These are phyloP conservation scores for Sylvia atricapilla DNA, from an alignment of 2,113 vertebrate genomes.

Conservation along the genomic window DNA sequence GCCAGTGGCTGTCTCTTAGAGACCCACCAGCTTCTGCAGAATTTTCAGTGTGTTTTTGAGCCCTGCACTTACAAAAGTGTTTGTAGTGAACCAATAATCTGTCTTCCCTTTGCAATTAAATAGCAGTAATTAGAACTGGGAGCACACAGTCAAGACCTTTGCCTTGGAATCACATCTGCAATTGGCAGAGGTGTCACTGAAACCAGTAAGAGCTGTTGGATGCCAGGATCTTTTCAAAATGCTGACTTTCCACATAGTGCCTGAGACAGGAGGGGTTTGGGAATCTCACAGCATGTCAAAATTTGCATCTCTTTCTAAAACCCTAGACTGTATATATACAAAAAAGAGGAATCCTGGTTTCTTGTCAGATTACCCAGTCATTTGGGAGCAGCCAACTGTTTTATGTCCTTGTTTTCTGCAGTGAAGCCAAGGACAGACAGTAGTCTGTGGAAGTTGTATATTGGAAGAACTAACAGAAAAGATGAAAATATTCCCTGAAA, in stretches of 20 bases:
- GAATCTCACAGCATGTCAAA: neutral
- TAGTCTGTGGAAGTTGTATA: neutral
- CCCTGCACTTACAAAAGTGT: neutral
- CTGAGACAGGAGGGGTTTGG: neutral
- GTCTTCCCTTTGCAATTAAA: neutral
- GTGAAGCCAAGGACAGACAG: neutral
- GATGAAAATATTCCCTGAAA: neutral
- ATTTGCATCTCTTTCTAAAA: neutral
- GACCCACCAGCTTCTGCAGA: accelerated
- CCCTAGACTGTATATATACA: neutral
- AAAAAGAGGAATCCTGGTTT: neutral
- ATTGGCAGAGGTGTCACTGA: neutral
- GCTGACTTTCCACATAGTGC: neutral
- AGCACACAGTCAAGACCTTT: neutral
- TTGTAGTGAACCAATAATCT: neutral
- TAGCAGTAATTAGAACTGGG: neutral
- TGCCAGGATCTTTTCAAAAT: neutral
- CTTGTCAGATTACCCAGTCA: neutral
- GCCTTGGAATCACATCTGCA: neutral
- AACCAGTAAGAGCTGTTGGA: neutral
- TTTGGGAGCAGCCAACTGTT: neutral
- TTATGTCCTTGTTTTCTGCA: neutral
- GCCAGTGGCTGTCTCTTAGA: neutral
- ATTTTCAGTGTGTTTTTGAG: neutral
- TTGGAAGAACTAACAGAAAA: neutral